A percentile compares a stretch with the other conserved stretches of the same genome.
Evolutionary conservation across 2,797 vertebrate genomes (phyloP).

Genomic region (Pantherophis vulpinus): DNA sequence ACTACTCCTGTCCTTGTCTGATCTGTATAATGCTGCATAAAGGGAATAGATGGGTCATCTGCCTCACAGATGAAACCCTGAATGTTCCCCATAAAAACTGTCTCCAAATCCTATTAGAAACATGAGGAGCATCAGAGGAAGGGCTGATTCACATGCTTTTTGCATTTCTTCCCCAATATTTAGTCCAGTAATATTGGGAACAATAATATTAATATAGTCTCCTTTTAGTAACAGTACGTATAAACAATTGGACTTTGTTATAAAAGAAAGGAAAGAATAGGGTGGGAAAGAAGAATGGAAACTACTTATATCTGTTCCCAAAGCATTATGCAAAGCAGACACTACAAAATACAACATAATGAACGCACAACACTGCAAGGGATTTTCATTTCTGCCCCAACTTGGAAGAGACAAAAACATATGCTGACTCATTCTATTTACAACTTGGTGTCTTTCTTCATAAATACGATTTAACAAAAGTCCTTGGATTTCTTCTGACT

Average conservation of each 20-base stretch:
- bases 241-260: not conserved
- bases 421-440: not conserved
- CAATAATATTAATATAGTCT: not conserved
- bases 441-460: not conserved
- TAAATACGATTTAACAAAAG: not conserved
- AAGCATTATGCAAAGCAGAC: not conserved
- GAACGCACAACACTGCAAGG: not conserved
- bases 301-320: not conserved
- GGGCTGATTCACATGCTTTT: not conserved
- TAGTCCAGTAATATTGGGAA: not conserved
- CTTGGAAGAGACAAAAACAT: not conserved
- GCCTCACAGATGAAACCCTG: not conserved
- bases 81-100: not conserved
- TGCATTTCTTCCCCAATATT: not conserved
- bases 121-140: not conserved
- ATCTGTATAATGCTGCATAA: not conserved
- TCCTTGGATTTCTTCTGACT: not conserved
- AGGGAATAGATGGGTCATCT: not conserved
- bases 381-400: not conserved
- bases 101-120: not conserved
- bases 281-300: not conserved
- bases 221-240: not conserved
- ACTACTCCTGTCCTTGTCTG: not conserved
- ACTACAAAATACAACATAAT: not conserved
- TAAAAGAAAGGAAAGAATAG: not conserved